phyloP scores from a whole-genome alignment of 2,888 invertebrate species.

The Torymus tubicola region DNA sequence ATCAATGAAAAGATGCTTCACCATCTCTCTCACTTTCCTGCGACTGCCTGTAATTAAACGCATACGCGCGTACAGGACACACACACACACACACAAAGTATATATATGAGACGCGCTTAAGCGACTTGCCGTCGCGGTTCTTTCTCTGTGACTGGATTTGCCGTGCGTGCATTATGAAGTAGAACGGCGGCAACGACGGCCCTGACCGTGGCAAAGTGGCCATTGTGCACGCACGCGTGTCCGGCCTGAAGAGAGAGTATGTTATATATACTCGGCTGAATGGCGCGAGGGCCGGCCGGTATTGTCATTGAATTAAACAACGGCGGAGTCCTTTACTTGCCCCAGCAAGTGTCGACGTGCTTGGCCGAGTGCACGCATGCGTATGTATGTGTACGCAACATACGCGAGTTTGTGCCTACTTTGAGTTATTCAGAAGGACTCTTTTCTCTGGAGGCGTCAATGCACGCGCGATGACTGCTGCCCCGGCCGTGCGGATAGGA shows the following conservation, averaged over 20 bases:
- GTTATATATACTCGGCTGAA: background rate
- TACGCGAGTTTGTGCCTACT: background rate
- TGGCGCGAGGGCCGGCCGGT: constrained; percentile 61
- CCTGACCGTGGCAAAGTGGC: constrained; percentile 5
- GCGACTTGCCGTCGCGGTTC: background rate
- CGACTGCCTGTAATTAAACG: constrained; percentile 42
- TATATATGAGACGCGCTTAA: background rate
- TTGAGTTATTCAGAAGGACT: constrained; percentile 30
- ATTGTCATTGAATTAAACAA: constrained; percentile 75
- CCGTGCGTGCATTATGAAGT: constrained; percentile 35
- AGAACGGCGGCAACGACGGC: too few species aligned
- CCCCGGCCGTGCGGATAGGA: too few species aligned
- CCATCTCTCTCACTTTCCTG: background rate
- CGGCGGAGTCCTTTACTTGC: constrained; percentile 49
- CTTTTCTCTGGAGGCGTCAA: too few species aligned
- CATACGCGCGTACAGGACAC: background rate
- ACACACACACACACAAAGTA: background rate
- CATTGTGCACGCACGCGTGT: constrained; percentile 3
- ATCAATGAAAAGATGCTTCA: constrained; percentile 44
- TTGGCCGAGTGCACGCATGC: background rate
- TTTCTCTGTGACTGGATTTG: constrained; percentile 7
- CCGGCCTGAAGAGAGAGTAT: background rate
- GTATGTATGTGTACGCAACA: background rate
- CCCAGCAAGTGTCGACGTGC: constrained; percentile 53
- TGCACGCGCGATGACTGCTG: too few species aligned